These are phyloP conservation scores for Drosophila persimilis DNA, from an alignment of 1,140 invertebrate genomes.

Conservation along the genomic window DNA sequence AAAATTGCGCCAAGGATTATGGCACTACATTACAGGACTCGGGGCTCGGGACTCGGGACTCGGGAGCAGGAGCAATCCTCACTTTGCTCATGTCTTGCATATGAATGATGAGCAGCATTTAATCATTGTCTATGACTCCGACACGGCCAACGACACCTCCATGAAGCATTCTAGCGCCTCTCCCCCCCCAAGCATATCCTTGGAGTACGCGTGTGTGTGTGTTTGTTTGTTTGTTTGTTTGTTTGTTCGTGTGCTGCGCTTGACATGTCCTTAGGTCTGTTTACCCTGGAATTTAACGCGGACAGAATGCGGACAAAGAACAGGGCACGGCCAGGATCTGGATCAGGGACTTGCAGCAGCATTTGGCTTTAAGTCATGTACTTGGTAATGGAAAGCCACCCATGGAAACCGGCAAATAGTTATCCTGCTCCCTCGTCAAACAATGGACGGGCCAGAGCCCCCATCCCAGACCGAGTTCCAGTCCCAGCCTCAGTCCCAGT, in stretches of 20 bases:
- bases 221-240: slow-evolving; percentile 33
- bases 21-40: slow-evolving; percentile 75
- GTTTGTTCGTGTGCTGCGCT: slow-evolving; percentile 66
- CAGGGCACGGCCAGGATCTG: not conserved
- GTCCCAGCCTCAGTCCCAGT: no score
- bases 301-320: slow-evolving; percentile 3
- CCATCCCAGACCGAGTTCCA: no score
- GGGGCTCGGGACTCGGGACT: not conserved
- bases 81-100: slow-evolving; percentile 50
- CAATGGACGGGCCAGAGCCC: not conserved
- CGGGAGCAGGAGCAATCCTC: slow-evolving; percentile 6
- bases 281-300: slow-evolving; percentile 73
- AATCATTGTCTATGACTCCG: slow-evolving; percentile 79
- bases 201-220: slow-evolving; percentile 2
- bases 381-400: slow-evolving; percentile 62
- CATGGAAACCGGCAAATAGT: no score
- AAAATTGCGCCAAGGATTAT: slow-evolving; percentile 79
- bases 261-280: slow-evolving; percentile 80
- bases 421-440: slow-evolving; percentile 33
- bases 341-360: slow-evolving; percentile 28
- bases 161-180: slow-evolving; percentile 20
- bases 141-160: slow-evolving; percentile 48
- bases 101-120: slow-evolving; percentile 80
- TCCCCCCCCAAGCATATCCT: not conserved
- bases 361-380: slow-evolving; percentile 73